Evolutionary conservation across 2,888 invertebrate genomes (phyloP).

Genomic region (Petrolisthes cinctipes): DNA sequence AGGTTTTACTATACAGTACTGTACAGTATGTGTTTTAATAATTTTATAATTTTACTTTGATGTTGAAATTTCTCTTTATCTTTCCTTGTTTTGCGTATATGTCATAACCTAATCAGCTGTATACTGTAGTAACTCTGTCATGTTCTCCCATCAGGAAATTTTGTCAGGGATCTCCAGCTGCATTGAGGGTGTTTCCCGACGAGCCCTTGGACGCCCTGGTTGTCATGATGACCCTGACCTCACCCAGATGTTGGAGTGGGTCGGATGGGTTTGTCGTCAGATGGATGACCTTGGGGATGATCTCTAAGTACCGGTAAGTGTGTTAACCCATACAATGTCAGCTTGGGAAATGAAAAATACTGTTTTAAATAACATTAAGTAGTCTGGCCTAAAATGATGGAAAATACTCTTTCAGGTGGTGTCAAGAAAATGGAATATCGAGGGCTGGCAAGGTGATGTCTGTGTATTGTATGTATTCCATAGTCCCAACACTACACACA

Average conservation of each 20-base stretch:
- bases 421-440: no score
- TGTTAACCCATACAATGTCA: no score
- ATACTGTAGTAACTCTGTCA: background rate
- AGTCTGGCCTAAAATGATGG: no score
- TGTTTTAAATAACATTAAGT: no score
- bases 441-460: no score
- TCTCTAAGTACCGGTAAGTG: background rate
- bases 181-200: constrained; percentile 41
- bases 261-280: constrained; percentile 49
- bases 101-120: background rate
- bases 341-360: no score
- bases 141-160: constrained; percentile 29
- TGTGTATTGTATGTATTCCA: no score
- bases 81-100: background rate
- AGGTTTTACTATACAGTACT: no score
- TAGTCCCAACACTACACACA: no score
- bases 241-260: constrained; percentile 50
- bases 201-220: constrained; percentile 13
- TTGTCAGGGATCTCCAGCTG: constrained; percentile 46
- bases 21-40: no score
- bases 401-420: no score
- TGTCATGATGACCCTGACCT: constrained; percentile 31
- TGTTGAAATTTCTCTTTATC: background rate
- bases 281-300: constrained; percentile 48
- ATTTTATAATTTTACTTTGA: no score